Percentiles rank a stretch among this genome's conserved stretches.
phyloP scores from a whole-genome alignment of 2,888 invertebrate species.

The Spisula subtruncata region DNA sequence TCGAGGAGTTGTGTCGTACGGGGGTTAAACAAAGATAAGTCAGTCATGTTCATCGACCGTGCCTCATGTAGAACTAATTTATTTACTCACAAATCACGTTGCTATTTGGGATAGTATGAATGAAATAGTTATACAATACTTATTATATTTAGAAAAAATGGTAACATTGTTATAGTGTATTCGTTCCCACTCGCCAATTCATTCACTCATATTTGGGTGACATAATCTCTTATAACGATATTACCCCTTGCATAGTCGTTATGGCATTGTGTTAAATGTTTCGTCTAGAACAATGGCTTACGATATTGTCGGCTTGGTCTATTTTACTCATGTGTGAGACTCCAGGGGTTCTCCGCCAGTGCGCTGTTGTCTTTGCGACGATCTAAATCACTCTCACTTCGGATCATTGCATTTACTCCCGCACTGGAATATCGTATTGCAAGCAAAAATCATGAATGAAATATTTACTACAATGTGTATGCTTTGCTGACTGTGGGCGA shows the following conservation, averaged over 20 bases:
- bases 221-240: neutral
- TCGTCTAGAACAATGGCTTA: neutral
- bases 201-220: neutral
- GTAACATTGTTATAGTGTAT: neutral
- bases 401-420: conserved; percentile 3
- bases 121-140: neutral
- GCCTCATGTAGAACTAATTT: neutral
- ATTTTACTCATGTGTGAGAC: neutral
- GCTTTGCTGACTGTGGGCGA: neutral
- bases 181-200: neutral
- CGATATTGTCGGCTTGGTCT: neutral
- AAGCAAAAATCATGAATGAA: neutral
- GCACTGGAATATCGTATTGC: conserved; percentile 6
- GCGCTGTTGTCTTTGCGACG: neutral
- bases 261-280: conserved; percentile 1
- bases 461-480: neutral
- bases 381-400: neutral
- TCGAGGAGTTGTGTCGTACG: neutral
- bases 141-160: too few species aligned
- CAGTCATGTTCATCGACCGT: neutral
- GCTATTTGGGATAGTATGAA: neutral
- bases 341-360: neutral
- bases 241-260: conserved; percentile 22
- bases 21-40: neutral
- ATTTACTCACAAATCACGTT: neutral